phyloP scores from a whole-genome alignment of 1,140 invertebrate genomes.

The Brachionus paranguensis region DNA sequence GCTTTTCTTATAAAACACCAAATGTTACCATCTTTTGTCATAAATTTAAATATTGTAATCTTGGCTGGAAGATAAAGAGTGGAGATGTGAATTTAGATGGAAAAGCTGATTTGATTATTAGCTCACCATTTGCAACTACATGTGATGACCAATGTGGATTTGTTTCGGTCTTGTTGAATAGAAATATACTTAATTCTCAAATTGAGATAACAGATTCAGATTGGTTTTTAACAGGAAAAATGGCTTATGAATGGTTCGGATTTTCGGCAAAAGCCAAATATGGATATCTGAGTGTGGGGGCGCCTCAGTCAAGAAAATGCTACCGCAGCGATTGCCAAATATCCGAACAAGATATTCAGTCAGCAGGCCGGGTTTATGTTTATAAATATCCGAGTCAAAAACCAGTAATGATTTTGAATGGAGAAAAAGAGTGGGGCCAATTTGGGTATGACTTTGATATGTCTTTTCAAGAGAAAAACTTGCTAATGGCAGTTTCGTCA shows the following conservation, averaged over 20 bases:
- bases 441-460: constrained; percentile 44
- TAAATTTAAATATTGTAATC: constrained; percentile 46
- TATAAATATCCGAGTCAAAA: constrained; percentile 36
- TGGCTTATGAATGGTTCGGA: constrained; percentile 33
- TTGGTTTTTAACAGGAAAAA: not conserved
- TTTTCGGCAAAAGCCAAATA: not conserved
- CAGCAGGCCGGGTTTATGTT: constrained; percentile 42
- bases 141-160: constrained; percentile 45
- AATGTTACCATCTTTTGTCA: constrained; percentile 42
- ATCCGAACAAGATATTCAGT: constrained; percentile 42
- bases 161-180: constrained; percentile 42
- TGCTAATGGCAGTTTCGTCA: constrained; percentile 42
- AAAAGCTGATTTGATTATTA: constrained; percentile 45
- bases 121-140: constrained; percentile 45
- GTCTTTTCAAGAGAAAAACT: constrained; percentile 41
- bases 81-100: constrained; percentile 46
- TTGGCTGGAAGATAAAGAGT: constrained; percentile 44
- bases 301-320: constrained; percentile 45
- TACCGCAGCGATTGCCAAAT: constrained; percentile 43
- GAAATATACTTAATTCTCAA: constrained; percentile 39
- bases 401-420: constrained; percentile 27
- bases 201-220: not conserved
- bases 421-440: constrained; percentile 41
- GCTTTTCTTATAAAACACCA: constrained; percentile 15
- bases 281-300: constrained; percentile 41